These are phyloP conservation scores for Sceloporus tristichus DNA, from an alignment of 2,113 vertebrate genomes.

Conservation along the genomic window DNA sequence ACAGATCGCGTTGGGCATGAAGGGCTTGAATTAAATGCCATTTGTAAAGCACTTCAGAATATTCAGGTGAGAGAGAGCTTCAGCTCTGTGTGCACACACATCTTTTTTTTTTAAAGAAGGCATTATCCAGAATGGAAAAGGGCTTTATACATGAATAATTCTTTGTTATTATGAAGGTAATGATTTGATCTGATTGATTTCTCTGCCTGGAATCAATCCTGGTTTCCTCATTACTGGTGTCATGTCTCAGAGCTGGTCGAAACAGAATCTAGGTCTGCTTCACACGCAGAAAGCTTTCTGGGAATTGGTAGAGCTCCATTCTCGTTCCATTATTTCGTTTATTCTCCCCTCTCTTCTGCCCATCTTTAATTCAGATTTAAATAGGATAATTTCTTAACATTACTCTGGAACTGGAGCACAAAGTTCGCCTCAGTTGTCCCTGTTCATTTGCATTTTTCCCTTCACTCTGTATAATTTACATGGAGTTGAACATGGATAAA, in stretches of 20 bases:
- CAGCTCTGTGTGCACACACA: neutral
- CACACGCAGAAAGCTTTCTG: neutral
- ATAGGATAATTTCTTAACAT: neutral
- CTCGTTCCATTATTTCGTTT: neutral
- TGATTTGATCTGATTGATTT: too few species aligned
- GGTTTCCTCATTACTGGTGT: neutral
- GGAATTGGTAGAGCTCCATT: neutral
- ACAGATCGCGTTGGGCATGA: neutral
- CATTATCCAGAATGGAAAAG: rapidly evolving
- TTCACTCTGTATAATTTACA: too few species aligned
- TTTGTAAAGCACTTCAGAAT: conserved; percentile 9
- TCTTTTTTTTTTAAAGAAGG: too few species aligned
- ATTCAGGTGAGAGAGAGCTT: conserved; percentile 5
- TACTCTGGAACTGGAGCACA: too few species aligned
- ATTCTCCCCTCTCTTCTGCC: neutral
- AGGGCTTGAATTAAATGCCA: conserved; percentile 21
- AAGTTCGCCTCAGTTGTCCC: neutral
- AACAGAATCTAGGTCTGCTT: too few species aligned
- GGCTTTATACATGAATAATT: neutral
- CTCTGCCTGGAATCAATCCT: neutral
- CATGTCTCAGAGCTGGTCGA: neutral
- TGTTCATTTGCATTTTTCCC: neutral
- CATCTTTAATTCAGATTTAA: neutral
- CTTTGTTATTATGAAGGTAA: too few species aligned
- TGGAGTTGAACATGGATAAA: too few species aligned